Evolutionary conservation across 2,797 vertebrate genomes (phyloP).

Genomic region (Siniperca scherzeri): DNA sequence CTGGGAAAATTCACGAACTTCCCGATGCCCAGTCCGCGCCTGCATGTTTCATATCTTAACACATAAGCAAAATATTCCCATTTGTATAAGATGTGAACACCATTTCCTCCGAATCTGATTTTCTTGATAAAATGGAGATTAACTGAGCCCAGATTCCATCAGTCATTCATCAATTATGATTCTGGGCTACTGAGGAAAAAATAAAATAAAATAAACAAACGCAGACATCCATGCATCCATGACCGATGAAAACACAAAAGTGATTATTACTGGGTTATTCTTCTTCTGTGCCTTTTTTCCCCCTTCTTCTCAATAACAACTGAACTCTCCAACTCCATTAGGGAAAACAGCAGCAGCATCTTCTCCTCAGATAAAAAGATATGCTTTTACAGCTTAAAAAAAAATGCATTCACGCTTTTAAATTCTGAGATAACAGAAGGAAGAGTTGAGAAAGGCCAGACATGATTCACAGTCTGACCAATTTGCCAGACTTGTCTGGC

Average conservation of each 20-base stretch:
- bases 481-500: constrained; percentile 45
- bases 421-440: constrained; percentile 35
- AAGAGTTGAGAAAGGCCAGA: constrained; percentile 38
- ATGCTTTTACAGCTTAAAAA: constrained; percentile 4
- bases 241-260: constrained; percentile 17
- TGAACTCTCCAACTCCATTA: constrained; percentile 28
- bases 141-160: neutral
- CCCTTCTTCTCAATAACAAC: neutral
- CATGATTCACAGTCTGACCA: constrained; percentile 44
- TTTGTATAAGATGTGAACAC: neutral
- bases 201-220: constrained; percentile 16
- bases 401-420: constrained; percentile 22
- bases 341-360: constrained; percentile 19
- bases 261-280: constrained; percentile 25
- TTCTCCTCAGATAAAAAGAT: constrained; percentile 27
- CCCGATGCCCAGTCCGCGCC: no score
- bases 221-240: constrained; percentile 20
- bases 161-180: constrained; percentile 22
- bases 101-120: neutral
- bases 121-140: constrained; percentile 19
- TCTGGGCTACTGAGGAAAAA: neutral
- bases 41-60: neutral
- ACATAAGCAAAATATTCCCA: neutral
- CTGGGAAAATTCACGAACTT: no score
- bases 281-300: neutral